Evolutionary conservation across 1,140 invertebrate species (phyloP).

Genomic region (Branchinecta lynchi): DNA sequence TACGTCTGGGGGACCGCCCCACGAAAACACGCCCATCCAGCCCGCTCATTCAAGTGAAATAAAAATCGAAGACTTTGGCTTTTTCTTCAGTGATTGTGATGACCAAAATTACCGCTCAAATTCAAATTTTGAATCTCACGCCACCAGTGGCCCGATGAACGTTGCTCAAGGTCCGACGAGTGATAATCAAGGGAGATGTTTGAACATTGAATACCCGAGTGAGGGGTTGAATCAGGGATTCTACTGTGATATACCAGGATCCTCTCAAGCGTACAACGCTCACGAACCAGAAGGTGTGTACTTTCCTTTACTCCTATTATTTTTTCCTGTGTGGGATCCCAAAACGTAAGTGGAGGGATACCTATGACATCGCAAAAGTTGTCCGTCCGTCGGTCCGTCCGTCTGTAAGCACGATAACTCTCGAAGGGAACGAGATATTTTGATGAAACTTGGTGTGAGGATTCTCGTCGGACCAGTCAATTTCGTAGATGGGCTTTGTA

Average conservation of each 20-base stretch:
- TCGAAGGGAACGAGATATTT: too few species aligned
- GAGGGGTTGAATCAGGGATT: neutral
- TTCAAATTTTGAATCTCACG: constrained; percentile 3
- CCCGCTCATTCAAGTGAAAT: neutral
- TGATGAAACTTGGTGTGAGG: too few species aligned
- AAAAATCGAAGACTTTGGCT: constrained; percentile 1
- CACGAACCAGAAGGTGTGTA: neutral
- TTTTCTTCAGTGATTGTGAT: neutral
- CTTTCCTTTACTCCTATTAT: too few species aligned
- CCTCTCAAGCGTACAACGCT: neutral
- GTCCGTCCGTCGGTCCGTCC: too few species aligned
- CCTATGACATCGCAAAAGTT: too few species aligned
- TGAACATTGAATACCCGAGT: neutral
- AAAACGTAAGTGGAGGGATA: too few species aligned
- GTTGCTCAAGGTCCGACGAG: neutral
- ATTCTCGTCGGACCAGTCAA: too few species aligned
- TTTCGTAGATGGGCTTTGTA: too few species aligned
- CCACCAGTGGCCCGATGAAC: neutral
- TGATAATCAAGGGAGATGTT: neutral
- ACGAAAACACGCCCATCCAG: neutral
- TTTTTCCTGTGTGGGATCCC: too few species aligned
- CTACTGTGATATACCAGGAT: neutral
- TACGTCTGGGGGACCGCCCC: neutral
- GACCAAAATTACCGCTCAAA: constrained; percentile 9
- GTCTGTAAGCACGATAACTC: too few species aligned